Evolutionary conservation across 2,113 vertebrate genomes (phyloP), one percentile per base, ranked within the genome.

Genomic region (Nerophis lumbriciformis): DNA sequence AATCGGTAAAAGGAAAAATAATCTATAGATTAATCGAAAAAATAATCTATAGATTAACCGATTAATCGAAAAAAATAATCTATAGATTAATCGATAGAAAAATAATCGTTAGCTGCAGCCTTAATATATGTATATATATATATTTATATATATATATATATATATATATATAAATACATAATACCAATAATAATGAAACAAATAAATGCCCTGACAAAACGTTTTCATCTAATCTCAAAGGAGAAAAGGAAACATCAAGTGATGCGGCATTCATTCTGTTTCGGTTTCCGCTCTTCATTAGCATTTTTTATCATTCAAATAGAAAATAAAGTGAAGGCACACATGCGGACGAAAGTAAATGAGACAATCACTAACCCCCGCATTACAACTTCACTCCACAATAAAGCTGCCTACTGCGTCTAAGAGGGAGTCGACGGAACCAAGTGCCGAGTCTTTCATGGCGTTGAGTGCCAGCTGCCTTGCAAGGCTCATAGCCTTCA

Each of bases 401-500:
- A 81, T 83, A 81, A 87, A 65, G 76, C 72, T 47, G 68, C 48
- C 72, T 68, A 80, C 85, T 83, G 77, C 82, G 76, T 87, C 77
- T 74, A 59, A 68, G 73, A 76, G 72, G 68, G 74, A 75, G 81
- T 68, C 61, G 58, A 72, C 77, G 76, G 76, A 83, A 81, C 71
- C 73, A 83, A 83, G 77, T 69, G 82, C 82, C 7, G 64, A 21
- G 71, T 72, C 82, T 86, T 86, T 85, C 80, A 85, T 82, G 68
- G 74, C 48, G 72, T 83, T 59, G 74, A 88, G 82, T 76, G 86
- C 84, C 79, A 87, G 87, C 85, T 89, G 88, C 85, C 80, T 87
- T 84, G 72, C 73, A 87, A 81, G 75, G 58, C 79, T 77, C 80
- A 64, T 77, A 53, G 74, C 72, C 70, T 80, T 69, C 61, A 84